These are phyloP conservation scores for Eidolon dupreanum DNA, from an alignment of 2,797 vertebrate species.

Conservation along the genomic window DNA sequence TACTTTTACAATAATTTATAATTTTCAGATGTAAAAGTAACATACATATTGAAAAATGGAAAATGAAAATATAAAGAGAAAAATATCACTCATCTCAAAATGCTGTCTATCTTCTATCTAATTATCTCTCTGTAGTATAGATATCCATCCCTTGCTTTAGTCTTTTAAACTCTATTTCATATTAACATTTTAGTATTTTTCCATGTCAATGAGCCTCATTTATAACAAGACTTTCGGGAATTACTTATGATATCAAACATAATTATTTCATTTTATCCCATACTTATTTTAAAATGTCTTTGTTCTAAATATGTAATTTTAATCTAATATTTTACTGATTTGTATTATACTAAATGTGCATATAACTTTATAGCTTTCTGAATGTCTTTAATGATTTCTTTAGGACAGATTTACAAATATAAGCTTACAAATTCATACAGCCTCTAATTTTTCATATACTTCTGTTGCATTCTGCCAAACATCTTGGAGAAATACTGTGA, in stretches of 20 bases:
- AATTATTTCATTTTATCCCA: not conserved
- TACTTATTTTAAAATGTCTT: not conserved
- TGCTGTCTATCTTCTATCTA: not conserved
- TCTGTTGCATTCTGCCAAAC: not conserved
- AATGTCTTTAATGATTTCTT: not conserved
- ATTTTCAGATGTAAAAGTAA: not conserved
- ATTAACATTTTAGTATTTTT: not conserved
- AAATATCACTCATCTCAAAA: not conserved
- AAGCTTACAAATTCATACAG: not conserved
- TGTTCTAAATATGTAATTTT: not conserved
- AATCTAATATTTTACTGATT: not conserved
- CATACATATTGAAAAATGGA: not conserved
- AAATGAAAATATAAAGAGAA: not conserved
- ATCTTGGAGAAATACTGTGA: not conserved
- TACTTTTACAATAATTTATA: not conserved
- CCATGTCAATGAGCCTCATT: not conserved
- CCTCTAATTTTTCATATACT: not conserved
- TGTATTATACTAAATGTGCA: not conserved
- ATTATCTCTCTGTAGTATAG: not conserved
- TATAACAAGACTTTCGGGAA: not conserved
- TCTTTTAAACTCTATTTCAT: not conserved
- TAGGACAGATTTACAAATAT: not conserved
- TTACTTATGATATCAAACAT: not conserved
- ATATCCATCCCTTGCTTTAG: not conserved
- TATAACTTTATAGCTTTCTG: not conserved